Conservation (phyloP, 2,797 vertebrate genomes). For the Passerculus sandwichensis region DNA sequence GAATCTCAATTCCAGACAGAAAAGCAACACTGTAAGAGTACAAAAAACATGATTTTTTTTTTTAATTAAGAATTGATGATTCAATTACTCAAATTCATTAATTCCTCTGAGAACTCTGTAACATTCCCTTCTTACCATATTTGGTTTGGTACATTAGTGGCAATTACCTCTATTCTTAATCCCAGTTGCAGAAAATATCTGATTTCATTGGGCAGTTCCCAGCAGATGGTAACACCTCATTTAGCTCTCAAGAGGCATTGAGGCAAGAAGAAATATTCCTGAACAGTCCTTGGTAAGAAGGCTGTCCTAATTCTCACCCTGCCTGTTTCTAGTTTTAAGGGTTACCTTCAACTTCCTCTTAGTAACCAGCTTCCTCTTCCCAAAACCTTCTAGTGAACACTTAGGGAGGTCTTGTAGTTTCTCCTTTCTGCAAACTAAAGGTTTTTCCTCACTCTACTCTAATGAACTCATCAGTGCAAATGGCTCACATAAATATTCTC, state of each 20-base stretch:
- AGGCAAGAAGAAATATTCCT: neutral
- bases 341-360: neutral
- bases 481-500: neutral
- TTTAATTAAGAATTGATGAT: neutral
- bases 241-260: neutral
- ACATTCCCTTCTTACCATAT: neutral
- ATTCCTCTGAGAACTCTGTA: neutral
- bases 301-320: neutral
- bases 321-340: neutral
- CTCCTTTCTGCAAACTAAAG: neutral
- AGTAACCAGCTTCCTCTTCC: neutral
- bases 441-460: neutral
- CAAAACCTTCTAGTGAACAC: neutral
- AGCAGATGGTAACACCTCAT: neutral
- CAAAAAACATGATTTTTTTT: neutral
- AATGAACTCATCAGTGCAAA: neutral
- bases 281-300: neutral
- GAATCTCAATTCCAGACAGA: neutral
- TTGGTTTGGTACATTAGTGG: neutral
- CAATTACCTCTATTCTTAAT: neutral
- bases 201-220: neutral
- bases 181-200: neutral
- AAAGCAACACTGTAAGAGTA: neutral
- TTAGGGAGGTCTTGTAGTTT: neutral
- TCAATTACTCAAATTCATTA: neutral